Evolutionary conservation across 2,797 vertebrate species (phyloP), one percentile per base, ranked within the genome.

Genomic region (Hemitrygon akajei): DNA sequence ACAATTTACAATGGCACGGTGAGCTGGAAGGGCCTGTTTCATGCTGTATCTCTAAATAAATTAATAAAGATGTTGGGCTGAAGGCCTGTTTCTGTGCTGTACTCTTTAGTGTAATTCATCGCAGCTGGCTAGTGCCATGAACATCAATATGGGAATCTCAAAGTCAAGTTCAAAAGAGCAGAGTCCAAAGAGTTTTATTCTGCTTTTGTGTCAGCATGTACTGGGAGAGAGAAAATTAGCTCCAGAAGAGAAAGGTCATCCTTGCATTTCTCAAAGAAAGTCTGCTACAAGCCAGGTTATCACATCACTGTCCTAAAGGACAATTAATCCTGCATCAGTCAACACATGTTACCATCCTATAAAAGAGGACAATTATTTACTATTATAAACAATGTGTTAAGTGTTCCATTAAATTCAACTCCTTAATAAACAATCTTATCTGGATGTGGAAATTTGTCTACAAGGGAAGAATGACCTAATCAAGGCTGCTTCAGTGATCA

Each of bases 351-450:
- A 92, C 71, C 69, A 75, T 92, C 89, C 71, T 22, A 75, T 92
- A 56, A 75, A 91, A 92, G 91, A 56, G 91, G 37, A 47, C 56
- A 22, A 75, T 92, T 92, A 92, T 89, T 89, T 89, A 66, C 60
- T 30, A 66, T 34, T 66, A 89, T 60, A 89, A 89, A 89, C 86
- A 89, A 89, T 92, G 91, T 47, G 63, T 73, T 75, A 92, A 92
- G 71, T 92, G 69, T 92, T 73, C 91, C 73, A 75, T 92, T 75
- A 92, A 92, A 73, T 73, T 25, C 69, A 92, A 92, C 71, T 75
- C 63, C 40, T 92, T 47, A 92, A 22, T 40, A 73, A 22, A 66
- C 60, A 66, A 34, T 89, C 86, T 89, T 71, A 91, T 91, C 89
- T 73, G 37, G 89, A 40, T 73, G 66, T 73, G 69, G 69, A 73